Percentiles rank a stretch among this genome's conserved stretches.
phyloP scores from a whole-genome alignment of 2,888 invertebrate genomes.

The Argynnis bischoffii region DNA sequence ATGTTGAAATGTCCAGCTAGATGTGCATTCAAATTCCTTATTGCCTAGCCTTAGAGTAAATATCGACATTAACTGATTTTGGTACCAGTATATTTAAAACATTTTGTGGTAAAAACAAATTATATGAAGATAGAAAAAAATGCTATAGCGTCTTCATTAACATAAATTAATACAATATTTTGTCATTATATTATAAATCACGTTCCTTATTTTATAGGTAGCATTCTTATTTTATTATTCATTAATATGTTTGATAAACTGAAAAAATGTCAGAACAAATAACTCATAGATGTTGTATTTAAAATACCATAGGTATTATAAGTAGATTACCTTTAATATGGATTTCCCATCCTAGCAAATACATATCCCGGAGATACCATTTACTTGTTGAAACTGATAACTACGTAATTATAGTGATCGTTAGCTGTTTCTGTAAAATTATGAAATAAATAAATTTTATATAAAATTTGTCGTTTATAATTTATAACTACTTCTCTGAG shows the following conservation, averaged over 20 bases:
- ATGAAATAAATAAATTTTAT: constrained; percentile 67
- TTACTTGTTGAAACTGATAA: constrained; percentile 30
- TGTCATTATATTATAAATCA: too few relatives aligned
- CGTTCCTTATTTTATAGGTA: too few relatives aligned
- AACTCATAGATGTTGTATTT: constrained; percentile 7
- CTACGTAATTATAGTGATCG: constrained; percentile 42
- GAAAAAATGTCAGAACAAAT: not conserved
- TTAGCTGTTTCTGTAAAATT: constrained; percentile 73
- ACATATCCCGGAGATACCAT: constrained; percentile 20
- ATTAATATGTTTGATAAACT: too few relatives aligned
- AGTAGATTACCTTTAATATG: constrained; percentile 16
- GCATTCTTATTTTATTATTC: too few relatives aligned
- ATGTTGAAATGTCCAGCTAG: constrained; percentile 19
- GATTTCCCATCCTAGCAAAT: constrained; percentile 10
- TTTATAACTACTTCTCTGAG: not conserved
- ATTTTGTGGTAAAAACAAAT: too few relatives aligned
- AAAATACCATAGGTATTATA: constrained; percentile 20
- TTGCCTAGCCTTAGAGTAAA: constrained; percentile 12
- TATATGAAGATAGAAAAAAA: too few relatives aligned
- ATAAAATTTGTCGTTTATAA: constrained; percentile 38
- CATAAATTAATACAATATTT: too few relatives aligned
- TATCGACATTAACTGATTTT: not conserved
- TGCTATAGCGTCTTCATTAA: too few relatives aligned
- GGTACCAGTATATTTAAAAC: not conserved
- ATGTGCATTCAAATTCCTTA: constrained; percentile 11